phyloP scores from a whole-genome alignment of 2,797 vertebrate genomes.

The Mormyrops boulengeri region DNA sequence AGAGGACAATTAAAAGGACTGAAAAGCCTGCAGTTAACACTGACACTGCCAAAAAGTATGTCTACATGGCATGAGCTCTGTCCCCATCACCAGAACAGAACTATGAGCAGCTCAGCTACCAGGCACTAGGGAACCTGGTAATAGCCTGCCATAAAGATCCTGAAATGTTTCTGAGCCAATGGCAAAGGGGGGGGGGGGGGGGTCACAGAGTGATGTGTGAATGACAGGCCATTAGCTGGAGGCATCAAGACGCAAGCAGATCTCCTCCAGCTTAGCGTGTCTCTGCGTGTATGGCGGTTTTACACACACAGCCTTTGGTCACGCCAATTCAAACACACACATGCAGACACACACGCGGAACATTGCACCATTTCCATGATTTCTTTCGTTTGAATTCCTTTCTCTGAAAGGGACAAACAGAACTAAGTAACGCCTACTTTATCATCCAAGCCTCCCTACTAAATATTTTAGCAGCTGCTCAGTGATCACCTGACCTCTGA shows the following conservation, averaged over 20 bases:
- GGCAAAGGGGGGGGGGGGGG: background rate
- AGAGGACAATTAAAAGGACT: background rate
- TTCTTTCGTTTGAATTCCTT: background rate
- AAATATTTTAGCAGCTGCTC: constrained; percentile 26
- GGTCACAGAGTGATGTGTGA: background rate
- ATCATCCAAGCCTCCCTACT: background rate
- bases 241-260: background rate
- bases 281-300: constrained; percentile 12
- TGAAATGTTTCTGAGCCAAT: background rate
- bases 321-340: constrained; percentile 25
- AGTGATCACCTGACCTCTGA: constrained; percentile 24
- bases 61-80: background rate
- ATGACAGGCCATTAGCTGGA: background rate
- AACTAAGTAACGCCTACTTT: background rate
- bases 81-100: background rate
- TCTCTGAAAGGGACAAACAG: background rate
- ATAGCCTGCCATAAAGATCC: background rate
- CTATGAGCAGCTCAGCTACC: background rate
- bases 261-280: background rate
- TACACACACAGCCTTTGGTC: constrained; percentile 38
- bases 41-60: background rate
- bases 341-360: background rate
- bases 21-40: background rate
- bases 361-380: constrained; percentile 21
- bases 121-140: background rate